Evolutionary conservation across 2,113 vertebrate species (phyloP).

Genomic region (Chroicocephalus ridibundus): DNA sequence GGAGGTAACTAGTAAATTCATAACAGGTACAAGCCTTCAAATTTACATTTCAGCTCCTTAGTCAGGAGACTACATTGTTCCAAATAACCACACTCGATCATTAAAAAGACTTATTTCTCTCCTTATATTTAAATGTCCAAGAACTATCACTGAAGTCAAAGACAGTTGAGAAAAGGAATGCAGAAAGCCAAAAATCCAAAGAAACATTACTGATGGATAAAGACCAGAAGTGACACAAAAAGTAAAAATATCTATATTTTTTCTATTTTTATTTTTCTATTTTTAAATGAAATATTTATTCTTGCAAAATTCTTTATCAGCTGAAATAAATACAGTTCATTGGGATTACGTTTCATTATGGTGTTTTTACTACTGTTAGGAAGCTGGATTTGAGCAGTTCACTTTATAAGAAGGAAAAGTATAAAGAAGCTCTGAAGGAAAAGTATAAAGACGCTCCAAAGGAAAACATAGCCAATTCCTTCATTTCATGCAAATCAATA

Average conservation of each 20-base stretch:
- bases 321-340: not conserved
- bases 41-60: not conserved
- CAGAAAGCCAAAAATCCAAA: not conserved
- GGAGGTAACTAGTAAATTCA: not conserved
- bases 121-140: not conserved
- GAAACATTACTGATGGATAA: not conserved
- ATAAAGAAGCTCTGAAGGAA: not conserved
- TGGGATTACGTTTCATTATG: not conserved
- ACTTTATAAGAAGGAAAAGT: not conserved
- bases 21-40: not conserved
- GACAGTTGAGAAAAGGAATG: not conserved
- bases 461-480: not conserved
- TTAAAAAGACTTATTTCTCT: not conserved
- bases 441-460: not conserved
- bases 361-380: not conserved
- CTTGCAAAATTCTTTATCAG: not conserved
- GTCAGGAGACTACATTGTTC: not conserved
- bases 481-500: not conserved
- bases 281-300: not conserved
- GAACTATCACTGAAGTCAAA: not conserved
- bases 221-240: not conserved
- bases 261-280: not conserved
- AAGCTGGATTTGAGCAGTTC: not conserved
- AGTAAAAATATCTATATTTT: not conserved
- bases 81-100: not conserved